A percentile compares a stretch with the other conserved stretches of the same genome.
Conservation (phyloP, 2,888 invertebrate species). For the Rhingia campestris region DNA sequence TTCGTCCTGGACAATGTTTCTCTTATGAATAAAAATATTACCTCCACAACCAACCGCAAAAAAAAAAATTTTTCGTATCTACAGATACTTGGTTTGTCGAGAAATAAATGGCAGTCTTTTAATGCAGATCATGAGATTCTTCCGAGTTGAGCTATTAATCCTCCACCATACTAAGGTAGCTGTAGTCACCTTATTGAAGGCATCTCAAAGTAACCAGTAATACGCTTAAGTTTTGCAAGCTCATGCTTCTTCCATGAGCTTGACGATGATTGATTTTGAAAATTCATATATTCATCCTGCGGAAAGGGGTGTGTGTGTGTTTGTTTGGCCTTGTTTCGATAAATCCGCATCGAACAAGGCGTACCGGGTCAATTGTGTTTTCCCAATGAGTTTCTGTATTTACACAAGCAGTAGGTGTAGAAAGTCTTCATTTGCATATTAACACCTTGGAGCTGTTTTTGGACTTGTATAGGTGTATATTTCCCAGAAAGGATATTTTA, state of each 20-base stretch:
- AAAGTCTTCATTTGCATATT: slow-evolving; percentile 58
- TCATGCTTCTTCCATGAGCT: slow-evolving; percentile 27
- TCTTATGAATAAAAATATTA: slow-evolving; percentile 62
- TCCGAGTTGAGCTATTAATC: too few relatives aligned
- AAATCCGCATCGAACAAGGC: slow-evolving; percentile 2
- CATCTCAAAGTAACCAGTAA: slow-evolving; percentile 31
- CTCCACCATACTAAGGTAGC: too few relatives aligned
- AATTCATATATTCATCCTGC: slow-evolving; percentile 39
- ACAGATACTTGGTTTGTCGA: background rate
- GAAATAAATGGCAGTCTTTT: too few relatives aligned
- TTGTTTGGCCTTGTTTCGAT: slow-evolving; percentile 21
- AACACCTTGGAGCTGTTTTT: slow-evolving; percentile 45
- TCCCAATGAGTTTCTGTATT: slow-evolving; percentile 14
- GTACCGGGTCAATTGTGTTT: slow-evolving; percentile 46
- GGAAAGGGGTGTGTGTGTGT: slow-evolving; percentile 26
- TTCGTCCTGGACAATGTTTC: slow-evolving; percentile 32
- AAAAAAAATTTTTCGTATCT: background rate
- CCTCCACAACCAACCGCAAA: background rate
- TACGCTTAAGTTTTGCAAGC: slow-evolving; percentile 24
- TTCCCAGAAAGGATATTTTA: background rate
- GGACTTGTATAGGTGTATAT: background rate
- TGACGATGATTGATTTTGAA: slow-evolving; percentile 66
- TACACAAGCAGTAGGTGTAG: background rate
- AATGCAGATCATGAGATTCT: too few relatives aligned
- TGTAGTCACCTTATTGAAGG: slow-evolving; percentile 8